phyloP scores from a whole-genome alignment of 2,888 invertebrate genomes.

The Melipona bicolor region DNA sequence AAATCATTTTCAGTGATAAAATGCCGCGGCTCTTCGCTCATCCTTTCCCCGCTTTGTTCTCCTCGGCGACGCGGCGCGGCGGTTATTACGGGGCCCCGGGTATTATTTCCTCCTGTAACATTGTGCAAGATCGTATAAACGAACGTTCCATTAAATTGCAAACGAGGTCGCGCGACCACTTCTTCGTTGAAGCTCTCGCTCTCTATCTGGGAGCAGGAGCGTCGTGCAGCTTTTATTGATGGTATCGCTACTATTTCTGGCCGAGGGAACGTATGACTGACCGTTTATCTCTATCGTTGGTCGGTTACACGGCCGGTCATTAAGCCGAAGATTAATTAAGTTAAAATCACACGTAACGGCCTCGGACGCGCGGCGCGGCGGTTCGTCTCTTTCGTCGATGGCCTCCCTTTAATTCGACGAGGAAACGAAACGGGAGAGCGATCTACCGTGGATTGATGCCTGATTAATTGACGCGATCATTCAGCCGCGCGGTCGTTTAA shows the following conservation, averaged over 20 bases:
- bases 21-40: background rate
- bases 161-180: slow-evolving; percentile 11
- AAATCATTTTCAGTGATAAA: background rate
- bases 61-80: background rate
- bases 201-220: slow-evolving; percentile 29
- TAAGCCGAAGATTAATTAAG: slow-evolving; percentile 62
- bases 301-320: slow-evolving; percentile 49
- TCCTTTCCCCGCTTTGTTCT: background rate
- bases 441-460: slow-evolving; percentile 76
- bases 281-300: slow-evolving; percentile 56
- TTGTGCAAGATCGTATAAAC: slow-evolving; percentile 5
- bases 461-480: slow-evolving; percentile 56
- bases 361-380: slow-evolving; percentile 4
- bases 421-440: slow-evolving; percentile 25
- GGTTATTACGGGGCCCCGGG: background rate
- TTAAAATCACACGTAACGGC: slow-evolving; percentile 61
- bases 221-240: slow-evolving; percentile 37
- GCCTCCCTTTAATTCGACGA: slow-evolving; percentile 39
- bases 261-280: slow-evolving; percentile 35
- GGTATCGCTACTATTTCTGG: slow-evolving; percentile 45
- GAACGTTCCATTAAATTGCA: slow-evolving; percentile 26
- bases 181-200: slow-evolving; percentile 31
- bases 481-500: slow-evolving; percentile 39
- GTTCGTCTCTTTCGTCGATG: slow-evolving; percentile 19
- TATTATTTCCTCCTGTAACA: background rate